Percentiles rank a stretch among this genome's conserved stretches.
These are phyloP conservation scores for Drosophila trichaetosa DNA, from an alignment of 2,888 invertebrate species.

Conservation along the genomic window DNA sequence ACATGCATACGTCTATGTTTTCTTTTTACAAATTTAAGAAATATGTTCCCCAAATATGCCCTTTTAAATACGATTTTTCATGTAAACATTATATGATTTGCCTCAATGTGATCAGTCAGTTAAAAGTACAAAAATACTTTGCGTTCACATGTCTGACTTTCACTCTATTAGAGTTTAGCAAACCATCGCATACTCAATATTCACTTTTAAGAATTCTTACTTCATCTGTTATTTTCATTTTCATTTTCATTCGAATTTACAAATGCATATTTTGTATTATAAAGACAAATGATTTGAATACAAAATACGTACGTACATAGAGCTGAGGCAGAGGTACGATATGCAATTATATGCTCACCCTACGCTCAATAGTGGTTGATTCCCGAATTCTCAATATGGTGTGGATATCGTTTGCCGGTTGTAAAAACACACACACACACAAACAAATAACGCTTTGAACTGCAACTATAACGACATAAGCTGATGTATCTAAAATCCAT, in stretches of 20 bases:
- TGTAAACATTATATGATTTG: background rate
- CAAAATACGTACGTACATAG: background rate
- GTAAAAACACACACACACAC: conserved; percentile 2
- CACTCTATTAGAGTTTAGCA: background rate
- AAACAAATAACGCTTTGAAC: conserved; percentile 8
- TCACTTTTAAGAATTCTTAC: background rate
- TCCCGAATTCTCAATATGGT: conserved; percentile 21
- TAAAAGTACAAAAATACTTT: background rate
- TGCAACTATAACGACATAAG: conserved; percentile 16
- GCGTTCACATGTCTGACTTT: background rate
- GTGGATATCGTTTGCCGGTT: conserved; percentile 38
- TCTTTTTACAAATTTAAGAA: background rate
- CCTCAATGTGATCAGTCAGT: background rate
- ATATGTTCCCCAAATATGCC: background rate
- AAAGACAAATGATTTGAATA: background rate
- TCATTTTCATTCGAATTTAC: background rate
- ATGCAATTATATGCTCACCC: conserved; percentile 2
- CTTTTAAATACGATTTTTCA: background rate
- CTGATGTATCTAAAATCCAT: conserved; percentile 7
- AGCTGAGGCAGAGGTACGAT: background rate
- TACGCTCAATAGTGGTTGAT: conserved; percentile 2
- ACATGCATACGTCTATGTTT: background rate
- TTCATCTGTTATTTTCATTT: background rate
- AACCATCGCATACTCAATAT: background rate
- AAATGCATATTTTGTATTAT: background rate